phyloP scores from a whole-genome alignment of 2,797 vertebrate species.

The Acanthiza pusilla region DNA sequence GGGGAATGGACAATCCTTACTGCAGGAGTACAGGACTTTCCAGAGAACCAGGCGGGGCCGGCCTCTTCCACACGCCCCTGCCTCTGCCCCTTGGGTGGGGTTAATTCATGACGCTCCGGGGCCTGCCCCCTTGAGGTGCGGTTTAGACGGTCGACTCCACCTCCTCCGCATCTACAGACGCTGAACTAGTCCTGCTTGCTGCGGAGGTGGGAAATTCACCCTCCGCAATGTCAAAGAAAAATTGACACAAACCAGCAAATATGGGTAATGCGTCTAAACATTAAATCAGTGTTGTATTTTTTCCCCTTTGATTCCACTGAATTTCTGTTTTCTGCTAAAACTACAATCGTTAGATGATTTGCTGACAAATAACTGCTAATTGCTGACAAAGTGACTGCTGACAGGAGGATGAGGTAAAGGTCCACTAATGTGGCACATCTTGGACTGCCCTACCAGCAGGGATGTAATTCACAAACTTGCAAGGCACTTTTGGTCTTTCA shows the following conservation, averaged over 20 bases:
- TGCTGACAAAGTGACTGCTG: neutral
- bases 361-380: neutral
- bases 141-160: no score
- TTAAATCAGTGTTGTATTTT: neutral
- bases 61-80: no score
- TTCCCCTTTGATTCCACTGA: neutral
- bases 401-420: neutral
- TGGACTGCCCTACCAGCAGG: neutral
- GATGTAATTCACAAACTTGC: neutral
- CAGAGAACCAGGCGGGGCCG: no score
- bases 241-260: neutral
- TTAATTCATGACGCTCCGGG: no score
- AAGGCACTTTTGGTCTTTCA: neutral
- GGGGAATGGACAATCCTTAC: no score
- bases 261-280: neutral
- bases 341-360: neutral
- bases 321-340: neutral
- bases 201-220: no score
- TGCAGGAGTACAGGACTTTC: no score
- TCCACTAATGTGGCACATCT: neutral
- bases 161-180: no score
- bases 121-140: no score
- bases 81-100: no score
- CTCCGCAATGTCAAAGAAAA: no score
- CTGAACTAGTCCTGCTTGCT: no score